phyloP scores from a whole-genome alignment of 1,140 invertebrate species.

The Littorina saxatilis region DNA sequence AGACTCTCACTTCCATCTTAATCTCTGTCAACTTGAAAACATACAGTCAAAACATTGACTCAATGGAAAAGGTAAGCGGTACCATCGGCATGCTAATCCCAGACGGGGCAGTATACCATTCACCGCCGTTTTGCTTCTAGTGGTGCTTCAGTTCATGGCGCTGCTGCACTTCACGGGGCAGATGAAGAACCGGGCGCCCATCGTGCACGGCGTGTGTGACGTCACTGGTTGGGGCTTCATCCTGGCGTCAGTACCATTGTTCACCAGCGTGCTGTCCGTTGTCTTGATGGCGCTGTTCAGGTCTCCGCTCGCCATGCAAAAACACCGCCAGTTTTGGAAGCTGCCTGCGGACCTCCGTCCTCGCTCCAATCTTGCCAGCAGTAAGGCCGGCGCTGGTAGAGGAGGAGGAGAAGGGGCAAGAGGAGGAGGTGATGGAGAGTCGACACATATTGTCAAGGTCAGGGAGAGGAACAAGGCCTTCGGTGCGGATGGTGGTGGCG shows the following conservation, averaged over 20 bases:
- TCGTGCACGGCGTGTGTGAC: neutral
- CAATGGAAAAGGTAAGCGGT: no score
- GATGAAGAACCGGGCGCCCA: neutral
- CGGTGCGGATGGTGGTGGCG: no score
- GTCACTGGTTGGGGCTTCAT: neutral
- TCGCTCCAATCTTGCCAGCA: neutral
- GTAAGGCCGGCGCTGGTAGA: neutral
- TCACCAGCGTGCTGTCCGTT: neutral
- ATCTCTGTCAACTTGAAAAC: no score
- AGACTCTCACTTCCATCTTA: no score
- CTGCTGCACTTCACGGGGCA: neutral
- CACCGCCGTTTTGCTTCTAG: neutral
- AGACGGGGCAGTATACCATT: no score
- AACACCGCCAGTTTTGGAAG: neutral
- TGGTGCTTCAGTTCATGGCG: conserved; percentile 13
- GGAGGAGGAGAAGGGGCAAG: no score
- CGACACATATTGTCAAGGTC: no score
- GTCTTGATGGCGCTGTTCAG: neutral
- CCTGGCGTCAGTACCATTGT: neutral
- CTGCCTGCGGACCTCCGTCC: neutral
- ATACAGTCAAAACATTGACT: no score
- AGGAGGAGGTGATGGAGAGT: no score
- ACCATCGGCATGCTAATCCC: no score
- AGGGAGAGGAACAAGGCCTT: no score
- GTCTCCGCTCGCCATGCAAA: neutral